Evolutionary conservation across 2,797 vertebrate genomes (phyloP), one percentile per base, ranked within the genome.

Genomic region (Neosilurus hyrtlii): DNA sequence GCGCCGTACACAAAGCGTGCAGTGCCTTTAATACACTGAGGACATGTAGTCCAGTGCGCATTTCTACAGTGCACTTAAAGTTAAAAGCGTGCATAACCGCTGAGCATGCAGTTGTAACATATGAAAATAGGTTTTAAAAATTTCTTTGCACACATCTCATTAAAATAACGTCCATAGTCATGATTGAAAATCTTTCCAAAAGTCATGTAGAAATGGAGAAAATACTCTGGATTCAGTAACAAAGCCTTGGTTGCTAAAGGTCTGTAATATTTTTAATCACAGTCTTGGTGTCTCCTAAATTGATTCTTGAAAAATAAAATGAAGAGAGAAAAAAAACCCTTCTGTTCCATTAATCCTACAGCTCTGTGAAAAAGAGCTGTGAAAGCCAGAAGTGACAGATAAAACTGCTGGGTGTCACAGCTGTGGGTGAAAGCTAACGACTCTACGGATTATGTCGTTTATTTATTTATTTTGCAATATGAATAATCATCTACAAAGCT

Each of bases 41-140:
- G 91, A 87, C 89, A 75, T 22, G 2, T 89, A 89, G 88, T 89
- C 78, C 79, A 79, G 62, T 84, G 59, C 67, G 80, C 68, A 88
- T 75, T 22, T 59, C 30, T 82, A 37, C 82, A 83, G 83, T 82
- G 85, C 82, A 82, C 43, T 82, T 80, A 52, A 70, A 75, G 78
- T 82, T 81, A 52, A 26, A 85, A 84, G 82, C 71, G 68, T 65
- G 80, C 80, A 81, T 76, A 82, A 74, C 74, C 62, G 43, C 49
- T 35, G 63, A 49, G 52, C 82, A 74, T 81, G 52, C 66, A 52
- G 74, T 78, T 70, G 78, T 75, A 83, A 85, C 86, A 83, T 85
- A 83, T 51, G 52, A 83, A 83, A 67, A 85, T 70, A 75, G 62
- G n/a, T 80, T 63, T 72, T 37, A 73, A 82, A 82, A 63, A 78